Conservation (phyloP, 35 echinoderm and acorn worm genomes). For the Hemicentrotus pulcherrimus region DNA sequence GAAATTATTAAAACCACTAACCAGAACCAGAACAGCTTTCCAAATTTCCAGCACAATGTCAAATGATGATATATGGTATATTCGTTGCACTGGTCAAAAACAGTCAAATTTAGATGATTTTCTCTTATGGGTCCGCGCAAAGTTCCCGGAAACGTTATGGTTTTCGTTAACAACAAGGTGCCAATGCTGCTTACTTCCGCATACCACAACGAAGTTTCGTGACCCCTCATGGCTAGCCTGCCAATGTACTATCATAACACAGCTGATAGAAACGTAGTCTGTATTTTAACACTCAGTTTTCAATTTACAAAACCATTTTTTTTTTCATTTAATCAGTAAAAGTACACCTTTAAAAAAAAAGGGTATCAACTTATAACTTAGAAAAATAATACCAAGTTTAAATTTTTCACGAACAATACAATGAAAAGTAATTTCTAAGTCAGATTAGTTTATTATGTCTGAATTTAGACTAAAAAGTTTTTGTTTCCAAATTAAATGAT, state of each 20-base stretch:
- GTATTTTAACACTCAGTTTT: background rate
- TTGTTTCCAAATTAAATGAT: background rate
- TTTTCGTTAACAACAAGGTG: background rate
- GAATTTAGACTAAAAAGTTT: slow-evolving; percentile 4
- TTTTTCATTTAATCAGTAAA: too few relatives aligned
- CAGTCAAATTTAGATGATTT: background rate
- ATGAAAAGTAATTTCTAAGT: too few relatives aligned
- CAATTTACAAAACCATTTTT: background rate
- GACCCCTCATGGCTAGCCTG: background rate
- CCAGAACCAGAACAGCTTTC: too few relatives aligned
- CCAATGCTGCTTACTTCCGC: background rate
- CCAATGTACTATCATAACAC: too few relatives aligned
- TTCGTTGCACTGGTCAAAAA: background rate
- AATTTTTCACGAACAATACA: too few relatives aligned
- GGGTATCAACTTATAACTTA: too few relatives aligned
- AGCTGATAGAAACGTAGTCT: background rate
- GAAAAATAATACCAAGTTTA: too few relatives aligned
- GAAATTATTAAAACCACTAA: background rate
- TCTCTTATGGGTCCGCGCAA: too few relatives aligned
- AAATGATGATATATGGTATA: background rate
- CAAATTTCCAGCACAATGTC: background rate
- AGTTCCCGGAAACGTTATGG: background rate
- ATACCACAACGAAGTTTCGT: background rate
- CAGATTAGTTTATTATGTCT: too few relatives aligned
- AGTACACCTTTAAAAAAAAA: too few relatives aligned